Conservation (phyloP, 2,888 invertebrate species). For the Saturnia japonica region DNA sequence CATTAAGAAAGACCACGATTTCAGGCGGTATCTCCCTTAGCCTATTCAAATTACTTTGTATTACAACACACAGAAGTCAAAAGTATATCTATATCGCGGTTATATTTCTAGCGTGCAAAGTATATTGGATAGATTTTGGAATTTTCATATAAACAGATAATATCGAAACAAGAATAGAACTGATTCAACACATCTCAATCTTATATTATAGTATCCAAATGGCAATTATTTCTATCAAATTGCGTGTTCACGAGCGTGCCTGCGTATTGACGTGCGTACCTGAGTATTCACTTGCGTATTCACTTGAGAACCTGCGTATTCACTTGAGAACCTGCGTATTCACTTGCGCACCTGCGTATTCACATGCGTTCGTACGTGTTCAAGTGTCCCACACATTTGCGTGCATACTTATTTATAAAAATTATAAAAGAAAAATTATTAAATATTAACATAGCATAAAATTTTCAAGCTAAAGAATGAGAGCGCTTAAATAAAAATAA, state of each 20-base stretch:
- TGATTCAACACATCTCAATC: background rate
- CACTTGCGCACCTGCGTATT: background rate
- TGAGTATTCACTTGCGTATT: background rate
- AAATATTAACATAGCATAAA: background rate
- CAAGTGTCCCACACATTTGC: too few species aligned
- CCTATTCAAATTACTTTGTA: background rate
- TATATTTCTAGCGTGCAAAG: too few species aligned
- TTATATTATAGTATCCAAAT: background rate
- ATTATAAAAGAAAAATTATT: background rate
- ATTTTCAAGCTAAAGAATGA: background rate
- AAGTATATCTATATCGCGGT: background rate
- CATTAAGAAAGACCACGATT: background rate
- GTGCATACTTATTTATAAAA: background rate
- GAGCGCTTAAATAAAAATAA: background rate
- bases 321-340: background rate
- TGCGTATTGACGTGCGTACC: background rate
- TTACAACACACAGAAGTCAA: background rate
- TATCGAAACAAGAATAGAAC: background rate
- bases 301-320: background rate
- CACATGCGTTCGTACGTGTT: background rate
- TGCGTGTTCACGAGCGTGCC: background rate
- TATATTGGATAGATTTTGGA: too few species aligned
- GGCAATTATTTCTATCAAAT: background rate
- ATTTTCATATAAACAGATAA: background rate
- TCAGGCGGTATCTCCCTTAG: background rate